Evolutionary conservation across 2,797 vertebrate species (phyloP), one percentile per base, ranked within the genome.

Genomic region (Capromys pilorides): DNA sequence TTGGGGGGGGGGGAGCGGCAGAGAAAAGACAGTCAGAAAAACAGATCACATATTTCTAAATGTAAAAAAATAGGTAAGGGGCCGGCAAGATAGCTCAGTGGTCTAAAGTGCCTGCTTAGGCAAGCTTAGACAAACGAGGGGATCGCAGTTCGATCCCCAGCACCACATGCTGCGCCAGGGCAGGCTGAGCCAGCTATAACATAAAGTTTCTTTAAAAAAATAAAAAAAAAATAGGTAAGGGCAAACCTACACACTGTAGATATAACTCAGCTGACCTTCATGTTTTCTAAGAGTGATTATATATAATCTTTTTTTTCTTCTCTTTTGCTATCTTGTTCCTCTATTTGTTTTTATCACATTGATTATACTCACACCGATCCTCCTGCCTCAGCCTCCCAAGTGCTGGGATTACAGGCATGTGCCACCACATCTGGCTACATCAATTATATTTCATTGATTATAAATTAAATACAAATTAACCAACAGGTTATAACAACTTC

Each of bases 401-500:
- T n/a, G n/a, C n/a, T n/a, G n/a, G n/a, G n/a, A n/a, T n/a, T n/a
- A n/a, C n/a, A n/a, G n/a, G n/a, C n/a, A n/a, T n/a, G n/a, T n/a
- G n/a, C n/a, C n/a, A n/a, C n/a, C n/a, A n/a, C n/a, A n/a, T n/a
- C n/a, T n/a, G n/a, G n/a, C n/a, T n/a, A n/a, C n/a, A n/a, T n/a
- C n/a, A n/a, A n/a, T 57, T 71, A 90, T 59, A 90, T 10, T 73
- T 80, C n/a, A 59, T 33, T 85, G 45, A 90, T 81, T 80, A 88
- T 22, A 92, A 45, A 78, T 67, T 87, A 92, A 96, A 89, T 91
- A 92, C 59, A 75, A 84, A 90, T 75, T 83, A 86, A 82, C n/a
- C 69, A 88, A 80, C n/a, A n/a, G n/a, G n/a, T n/a, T n/a, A 45
- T 45, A 45, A 45, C 45, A 45, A 45, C 45, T 51, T 51, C 51